phyloP scores from a whole-genome alignment of 1,140 invertebrate genomes.

The Cyrtorhinus lividipennis region DNA sequence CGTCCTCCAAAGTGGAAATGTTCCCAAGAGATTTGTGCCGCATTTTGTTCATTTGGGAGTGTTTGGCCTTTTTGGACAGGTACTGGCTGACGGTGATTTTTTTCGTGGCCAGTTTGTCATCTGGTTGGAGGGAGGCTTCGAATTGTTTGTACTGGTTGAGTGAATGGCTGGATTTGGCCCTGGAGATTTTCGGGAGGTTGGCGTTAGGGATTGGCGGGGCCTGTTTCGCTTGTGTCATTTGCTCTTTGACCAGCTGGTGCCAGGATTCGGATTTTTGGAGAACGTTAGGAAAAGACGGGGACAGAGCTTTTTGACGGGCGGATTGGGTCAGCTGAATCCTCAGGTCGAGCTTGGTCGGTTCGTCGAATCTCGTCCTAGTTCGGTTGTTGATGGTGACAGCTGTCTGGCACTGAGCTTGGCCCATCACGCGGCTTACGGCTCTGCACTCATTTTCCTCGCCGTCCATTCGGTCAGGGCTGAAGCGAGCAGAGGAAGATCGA shows the following conservation, averaged over 20 bases:
- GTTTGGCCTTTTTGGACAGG: slow-evolving; percentile 34
- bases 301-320: slow-evolving; percentile 24
- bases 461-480: not conserved
- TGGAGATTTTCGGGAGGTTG: slow-evolving; percentile 20
- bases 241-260: slow-evolving; percentile 45
- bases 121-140: slow-evolving; percentile 57
- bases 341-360: slow-evolving; percentile 16
- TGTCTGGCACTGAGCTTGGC: slow-evolving; percentile 26
- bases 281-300: slow-evolving; percentile 30
- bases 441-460: slow-evolving; percentile 21
- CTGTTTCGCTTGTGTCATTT: slow-evolving; percentile 26
- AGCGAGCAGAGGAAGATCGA: not conserved
- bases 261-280: slow-evolving; percentile 67
- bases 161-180: slow-evolving; percentile 52
- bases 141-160: slow-evolving; percentile 55
- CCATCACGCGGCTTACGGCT: slow-evolving; percentile 27
- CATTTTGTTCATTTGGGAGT: slow-evolving; percentile 17
- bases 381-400: slow-evolving; percentile 26
- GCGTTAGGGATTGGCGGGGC: slow-evolving; percentile 27
- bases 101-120: slow-evolving; percentile 50
- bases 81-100: slow-evolving; percentile 66
- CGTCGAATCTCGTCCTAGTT: slow-evolving; percentile 18
- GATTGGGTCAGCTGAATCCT: slow-evolving; percentile 25
- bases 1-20: slow-evolving; percentile 21
- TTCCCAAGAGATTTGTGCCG: slow-evolving; percentile 15